Evolutionary conservation across 2,113 vertebrate genomes (phyloP).

Genomic region (Gadus chalcogrammus): DNA sequence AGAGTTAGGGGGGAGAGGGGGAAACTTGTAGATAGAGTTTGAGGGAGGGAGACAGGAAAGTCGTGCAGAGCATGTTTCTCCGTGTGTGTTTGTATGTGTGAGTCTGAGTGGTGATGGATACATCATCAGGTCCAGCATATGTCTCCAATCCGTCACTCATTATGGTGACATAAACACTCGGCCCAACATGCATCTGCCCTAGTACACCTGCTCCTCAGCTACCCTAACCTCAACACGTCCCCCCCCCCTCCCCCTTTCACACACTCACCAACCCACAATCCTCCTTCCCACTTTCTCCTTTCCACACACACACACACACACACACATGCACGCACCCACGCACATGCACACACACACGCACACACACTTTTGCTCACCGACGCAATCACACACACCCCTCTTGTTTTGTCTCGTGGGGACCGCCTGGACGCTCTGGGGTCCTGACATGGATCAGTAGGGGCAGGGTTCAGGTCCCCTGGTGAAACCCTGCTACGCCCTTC

Average conservation of each 20-base stretch:
- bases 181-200: not conserved
- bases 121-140: conserved; percentile 17
- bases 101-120: conserved; percentile 12
- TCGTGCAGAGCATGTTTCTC: not conserved
- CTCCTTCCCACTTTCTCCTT: conserved; percentile 1
- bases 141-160: conserved; percentile 44
- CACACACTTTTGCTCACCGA: not conserved
- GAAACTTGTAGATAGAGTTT: no score
- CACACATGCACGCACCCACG: no score
- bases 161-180: conserved; percentile 23
- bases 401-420: not conserved
- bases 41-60: no score
- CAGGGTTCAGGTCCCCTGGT: conserved; percentile 39
- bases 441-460: conserved; percentile 17
- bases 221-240: not conserved
- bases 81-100: conserved; percentile 29
- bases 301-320: not conserved
- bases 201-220: conserved; percentile 10
- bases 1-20: no score
- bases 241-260: not conserved
- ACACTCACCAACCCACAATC: not conserved
- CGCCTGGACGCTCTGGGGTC: conserved; percentile 7
- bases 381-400: not conserved
- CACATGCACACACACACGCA: not conserved
- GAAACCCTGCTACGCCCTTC: conserved; percentile 41